Evolutionary conservation across 2,113 vertebrate species (phyloP), one percentile per base, ranked within the genome.

Genomic region (Antechinus stuartii): DNA sequence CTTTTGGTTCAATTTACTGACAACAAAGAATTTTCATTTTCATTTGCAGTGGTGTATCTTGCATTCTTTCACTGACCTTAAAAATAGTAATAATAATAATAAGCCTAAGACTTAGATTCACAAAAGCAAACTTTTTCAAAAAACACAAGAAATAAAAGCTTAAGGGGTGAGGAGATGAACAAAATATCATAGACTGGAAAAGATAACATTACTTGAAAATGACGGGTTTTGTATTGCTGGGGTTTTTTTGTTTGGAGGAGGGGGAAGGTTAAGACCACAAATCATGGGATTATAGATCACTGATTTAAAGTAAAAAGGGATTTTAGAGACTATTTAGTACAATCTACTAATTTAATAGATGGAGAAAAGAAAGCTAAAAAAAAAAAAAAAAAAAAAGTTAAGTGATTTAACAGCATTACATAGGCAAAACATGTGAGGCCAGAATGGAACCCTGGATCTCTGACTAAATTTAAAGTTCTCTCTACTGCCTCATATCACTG

Each of bases 341-440:
- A 42, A 84, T 22, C n/a, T 84, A 8, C 19, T 22, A 9, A 91
- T 92, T 91, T 90, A 42, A 93, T 11, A 53, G 84, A 68, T 52
- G 6, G 52, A 35, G 56, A 92, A 92, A 93, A 0, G 42, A 24
- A 97, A 26, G 46, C 50, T 95, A 42, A 91, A 9, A 46, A 12
- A 96, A 97, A 93, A 90, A 35, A 42, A 91, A 9, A 46, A 12
- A 96, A 97, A 93, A 90, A 35, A 61, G 27, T 56, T 76, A 57
- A 0, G 2, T 56, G 50, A 92, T 89, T 1, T 49, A 11, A 23
- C 35, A 91, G 47, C 7, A 92, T 91, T 25, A 93, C 35, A 57
- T 4, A 90, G 26, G 35, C 92, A 52, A 23, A 8, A 25, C 24
- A 91, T 24, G 9, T 2, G 11, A 90, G 57, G 93, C 56, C 92